Evolutionary conservation across 2,797 vertebrate genomes (phyloP).

Genomic region (Micropoecilia bifurca): DNA sequence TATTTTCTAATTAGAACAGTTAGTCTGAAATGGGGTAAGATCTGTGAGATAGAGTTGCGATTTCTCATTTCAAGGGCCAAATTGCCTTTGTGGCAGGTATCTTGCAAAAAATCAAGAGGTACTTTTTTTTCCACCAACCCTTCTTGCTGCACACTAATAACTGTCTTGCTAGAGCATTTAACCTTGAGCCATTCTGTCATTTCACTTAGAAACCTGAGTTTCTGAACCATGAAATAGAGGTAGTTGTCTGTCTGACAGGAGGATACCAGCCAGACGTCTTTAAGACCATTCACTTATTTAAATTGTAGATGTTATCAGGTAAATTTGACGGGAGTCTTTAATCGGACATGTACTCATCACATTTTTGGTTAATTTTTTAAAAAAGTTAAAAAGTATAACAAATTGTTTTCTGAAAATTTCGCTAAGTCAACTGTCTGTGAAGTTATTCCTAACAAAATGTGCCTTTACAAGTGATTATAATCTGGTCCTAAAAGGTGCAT

Average conservation of each 20-base stretch:
- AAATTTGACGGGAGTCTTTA: constrained; percentile 13
- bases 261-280: constrained; percentile 64
- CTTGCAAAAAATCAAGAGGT: constrained; percentile 61
- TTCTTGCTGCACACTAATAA: constrained; percentile 77
- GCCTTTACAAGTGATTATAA: background rate
- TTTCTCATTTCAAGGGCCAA: constrained; percentile 38
- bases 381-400: background rate
- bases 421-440: background rate
- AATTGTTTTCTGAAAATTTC: background rate
- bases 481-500: background rate
- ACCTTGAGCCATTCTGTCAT: constrained; percentile 78
- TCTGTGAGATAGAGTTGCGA: constrained; percentile 50
- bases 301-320: constrained; percentile 50
- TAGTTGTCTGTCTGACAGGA: constrained; percentile 65
- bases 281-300: constrained; percentile 62
- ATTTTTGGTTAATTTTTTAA: constrained; percentile 2
- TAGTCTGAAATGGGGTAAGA: constrained; percentile 29
- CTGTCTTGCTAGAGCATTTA: constrained; percentile 72
- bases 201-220: constrained; percentile 66
- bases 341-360: constrained; percentile 16
- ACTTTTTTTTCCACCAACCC: constrained; percentile 49
- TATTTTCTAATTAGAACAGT: constrained; percentile 43
- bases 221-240: constrained; percentile 79
- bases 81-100: constrained; percentile 56
- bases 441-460: background rate